These are phyloP conservation scores for Diadema setosum DNA, from an alignment of 35 echinoderm and acorn worm species.

Conservation along the genomic window DNA sequence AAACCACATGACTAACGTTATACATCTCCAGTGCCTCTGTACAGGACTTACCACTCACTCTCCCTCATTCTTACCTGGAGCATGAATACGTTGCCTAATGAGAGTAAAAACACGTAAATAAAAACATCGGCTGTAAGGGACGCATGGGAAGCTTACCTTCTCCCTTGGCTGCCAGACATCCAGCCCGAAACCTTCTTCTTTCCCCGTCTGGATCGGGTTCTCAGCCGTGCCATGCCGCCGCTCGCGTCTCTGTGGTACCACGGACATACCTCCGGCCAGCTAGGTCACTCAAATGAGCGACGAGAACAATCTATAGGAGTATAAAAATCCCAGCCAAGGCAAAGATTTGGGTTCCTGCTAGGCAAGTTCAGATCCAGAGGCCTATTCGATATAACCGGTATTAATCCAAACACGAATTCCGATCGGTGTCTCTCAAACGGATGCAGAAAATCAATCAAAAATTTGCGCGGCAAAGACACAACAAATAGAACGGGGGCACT, in stretches of 20 bases:
- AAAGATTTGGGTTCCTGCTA: not conserved
- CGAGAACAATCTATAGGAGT: not conserved
- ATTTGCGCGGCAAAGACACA: not conserved
- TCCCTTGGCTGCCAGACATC: conserved; percentile 90
- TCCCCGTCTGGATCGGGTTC: not conserved
- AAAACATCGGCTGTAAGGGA: not conserved
- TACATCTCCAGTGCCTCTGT: too few relatives aligned
- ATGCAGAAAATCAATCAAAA: not conserved
- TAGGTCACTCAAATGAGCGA: not conserved
- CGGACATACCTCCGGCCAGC: not conserved
- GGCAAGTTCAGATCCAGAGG: not conserved
- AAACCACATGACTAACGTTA: too few relatives aligned
- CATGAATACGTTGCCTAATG: too few relatives aligned
- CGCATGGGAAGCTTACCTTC: conserved; percentile 50
- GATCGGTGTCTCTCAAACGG: not conserved
- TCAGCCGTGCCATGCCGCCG: not conserved
- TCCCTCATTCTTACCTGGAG: too few relatives aligned
- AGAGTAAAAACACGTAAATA: too few relatives aligned
- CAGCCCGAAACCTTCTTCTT: conserved; percentile 43
- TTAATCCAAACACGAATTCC: not conserved
- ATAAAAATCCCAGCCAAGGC: not conserved
- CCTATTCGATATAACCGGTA: not conserved
- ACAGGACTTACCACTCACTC: too few relatives aligned
- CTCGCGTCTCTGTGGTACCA: not conserved
- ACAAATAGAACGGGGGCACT: not conserved